Conservation (phyloP, 1,140 invertebrate species). For the Leptonema lineaticorne region DNA sequence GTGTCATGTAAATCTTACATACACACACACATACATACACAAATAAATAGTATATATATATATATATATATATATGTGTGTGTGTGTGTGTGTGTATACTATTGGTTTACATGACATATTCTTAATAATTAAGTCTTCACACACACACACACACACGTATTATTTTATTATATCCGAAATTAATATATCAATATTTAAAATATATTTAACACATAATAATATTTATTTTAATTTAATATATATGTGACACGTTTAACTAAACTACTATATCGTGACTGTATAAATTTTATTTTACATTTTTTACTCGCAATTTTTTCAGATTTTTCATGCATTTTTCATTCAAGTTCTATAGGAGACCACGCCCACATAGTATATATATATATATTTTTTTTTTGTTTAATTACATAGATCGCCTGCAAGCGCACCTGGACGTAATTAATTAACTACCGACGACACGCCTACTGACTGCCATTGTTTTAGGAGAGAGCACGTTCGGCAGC, state of each 20-base stretch:
- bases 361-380: not conserved
- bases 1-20: too few relatives aligned
- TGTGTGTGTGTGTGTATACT: not conserved
- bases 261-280: not conserved
- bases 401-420: slow-evolving; percentile 23
- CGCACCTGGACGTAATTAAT: slow-evolving; percentile 29
- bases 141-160: not conserved
- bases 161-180: too few relatives aligned
- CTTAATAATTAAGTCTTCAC: not conserved
- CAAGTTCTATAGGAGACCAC: not conserved
- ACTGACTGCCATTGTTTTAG: slow-evolving; percentile 21
- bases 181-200: too few relatives aligned
- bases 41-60: not conserved
- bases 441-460: slow-evolving; percentile 27
- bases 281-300: not conserved
- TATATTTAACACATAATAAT: too few relatives aligned
- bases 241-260: not conserved
- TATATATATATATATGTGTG: not conserved
- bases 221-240: too few relatives aligned
- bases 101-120: not conserved
- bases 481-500: not conserved
- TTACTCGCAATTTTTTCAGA: not conserved
- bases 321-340: slow-evolving; percentile 6
- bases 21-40: not conserved
- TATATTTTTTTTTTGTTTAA: slow-evolving; percentile 11